Evolutionary conservation across 2,797 vertebrate genomes (phyloP).

Genomic region (Lutjanus argentimaculatus): DNA sequence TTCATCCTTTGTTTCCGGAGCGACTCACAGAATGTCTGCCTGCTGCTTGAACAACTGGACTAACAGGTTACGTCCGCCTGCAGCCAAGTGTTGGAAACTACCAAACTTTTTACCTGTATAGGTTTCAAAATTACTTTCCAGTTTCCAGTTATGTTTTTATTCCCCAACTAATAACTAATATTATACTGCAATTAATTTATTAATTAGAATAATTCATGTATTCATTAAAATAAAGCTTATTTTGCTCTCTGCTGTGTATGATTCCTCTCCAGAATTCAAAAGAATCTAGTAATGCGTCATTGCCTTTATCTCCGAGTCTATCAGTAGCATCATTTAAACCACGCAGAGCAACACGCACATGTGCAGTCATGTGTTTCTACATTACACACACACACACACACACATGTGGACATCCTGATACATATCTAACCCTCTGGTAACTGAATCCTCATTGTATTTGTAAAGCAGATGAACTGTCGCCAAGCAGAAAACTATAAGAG

Average conservation of each 20-base stretch:
- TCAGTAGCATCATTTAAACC: background rate
- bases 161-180: no score
- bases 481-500: slow-evolving; percentile 14
- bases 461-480: slow-evolving; percentile 32
- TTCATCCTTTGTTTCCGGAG: background rate
- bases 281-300: background rate
- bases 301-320: background rate
- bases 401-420: background rate
- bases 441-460: slow-evolving; percentile 59
- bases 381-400: background rate
- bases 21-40: background rate
- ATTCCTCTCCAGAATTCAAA: background rate
- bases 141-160: background rate
- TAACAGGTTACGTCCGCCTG: slow-evolving; percentile 21
- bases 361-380: background rate
- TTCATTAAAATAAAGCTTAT: background rate
- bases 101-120: background rate
- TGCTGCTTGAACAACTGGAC: slow-evolving; percentile 25
- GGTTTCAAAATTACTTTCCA: background rate
- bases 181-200: background rate
- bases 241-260: background rate
- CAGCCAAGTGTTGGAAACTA: fast-evolving
- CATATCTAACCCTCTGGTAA: slow-evolving; percentile 48
- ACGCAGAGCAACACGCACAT: background rate
- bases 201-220: background rate